Percentiles rank a stretch among this genome's conserved stretches.
These are phyloP conservation scores for Ctenodactylus gundi DNA, from an alignment of 2,113 vertebrate species.

Conservation along the genomic window DNA sequence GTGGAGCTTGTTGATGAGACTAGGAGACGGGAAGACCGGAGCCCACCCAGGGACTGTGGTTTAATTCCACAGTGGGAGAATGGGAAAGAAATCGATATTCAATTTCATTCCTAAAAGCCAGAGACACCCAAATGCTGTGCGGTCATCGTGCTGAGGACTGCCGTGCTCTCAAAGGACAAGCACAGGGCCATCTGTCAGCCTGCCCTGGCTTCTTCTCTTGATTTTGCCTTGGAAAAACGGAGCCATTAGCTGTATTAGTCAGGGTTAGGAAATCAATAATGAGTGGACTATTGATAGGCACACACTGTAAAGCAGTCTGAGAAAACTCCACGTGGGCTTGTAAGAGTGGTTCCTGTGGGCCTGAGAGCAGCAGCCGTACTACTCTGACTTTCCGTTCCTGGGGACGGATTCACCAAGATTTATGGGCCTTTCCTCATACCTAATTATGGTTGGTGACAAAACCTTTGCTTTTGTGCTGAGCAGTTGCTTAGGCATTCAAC, in stretches of 20 bases:
- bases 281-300: neutral
- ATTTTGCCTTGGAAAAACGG: neutral
- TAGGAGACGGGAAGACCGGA: neutral
- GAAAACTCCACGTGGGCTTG: neutral
- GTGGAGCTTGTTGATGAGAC: neutral
- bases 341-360: neutral
- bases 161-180: neutral
- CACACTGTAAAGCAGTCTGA: neutral
- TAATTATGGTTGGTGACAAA: neutral
- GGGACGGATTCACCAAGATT: neutral
- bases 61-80: conserved; percentile 11
- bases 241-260: neutral
- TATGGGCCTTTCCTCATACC: neutral
- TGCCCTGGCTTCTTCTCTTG: neutral
- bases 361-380: neutral
- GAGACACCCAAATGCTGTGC: neutral
- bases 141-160: neutral
- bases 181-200: neutral
- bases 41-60: neutral
- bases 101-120: neutral
- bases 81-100: neutral
- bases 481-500: neutral
- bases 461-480: neutral
- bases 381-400: neutral
- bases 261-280: neutral